These are phyloP conservation scores for Ametastegia equiseti DNA, from an alignment of 2,888 invertebrate genomes.

Conservation along the genomic window DNA sequence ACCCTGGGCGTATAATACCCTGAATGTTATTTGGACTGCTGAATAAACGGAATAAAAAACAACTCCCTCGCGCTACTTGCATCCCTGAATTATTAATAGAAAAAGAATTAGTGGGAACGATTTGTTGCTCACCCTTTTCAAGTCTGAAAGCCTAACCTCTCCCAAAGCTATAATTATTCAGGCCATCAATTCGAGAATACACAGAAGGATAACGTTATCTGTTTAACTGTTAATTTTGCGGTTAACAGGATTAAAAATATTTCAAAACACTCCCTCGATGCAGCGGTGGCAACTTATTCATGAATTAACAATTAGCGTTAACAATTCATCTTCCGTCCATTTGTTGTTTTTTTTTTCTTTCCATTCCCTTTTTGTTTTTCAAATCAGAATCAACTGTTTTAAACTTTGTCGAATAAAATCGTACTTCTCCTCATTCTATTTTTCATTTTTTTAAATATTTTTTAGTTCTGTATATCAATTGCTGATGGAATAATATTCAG, in stretches of 20 bases:
- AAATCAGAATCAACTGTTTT: too few species aligned
- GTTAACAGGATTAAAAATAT: neutral
- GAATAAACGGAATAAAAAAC: neutral
- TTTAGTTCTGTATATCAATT: neutral
- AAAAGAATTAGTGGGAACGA: neutral
- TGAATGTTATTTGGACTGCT: neutral
- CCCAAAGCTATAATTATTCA: neutral
- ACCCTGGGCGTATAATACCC: neutral
- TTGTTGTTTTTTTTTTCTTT: too few species aligned
- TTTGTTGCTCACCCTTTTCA: conserved; percentile 14
- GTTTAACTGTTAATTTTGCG: neutral
- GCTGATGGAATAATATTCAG: neutral
- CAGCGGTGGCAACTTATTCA: too few species aligned
- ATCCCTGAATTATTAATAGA: conserved; percentile 9
- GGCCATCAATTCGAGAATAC: neutral
- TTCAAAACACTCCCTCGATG: neutral
- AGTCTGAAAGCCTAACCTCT: neutral
- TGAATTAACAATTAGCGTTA: too few species aligned
- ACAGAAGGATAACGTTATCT: neutral
- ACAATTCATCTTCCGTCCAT: too few species aligned
- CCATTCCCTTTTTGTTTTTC: too few species aligned
- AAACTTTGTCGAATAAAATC: too few species aligned
- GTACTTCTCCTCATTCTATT: too few species aligned
- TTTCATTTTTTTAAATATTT: neutral
- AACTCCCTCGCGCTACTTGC: neutral